A percentile compares a stretch with the other conserved stretches of the same genome.
These are phyloP conservation scores for Lycaena phlaeas DNA, from an alignment of 2,888 invertebrate genomes.

Conservation along the genomic window DNA sequence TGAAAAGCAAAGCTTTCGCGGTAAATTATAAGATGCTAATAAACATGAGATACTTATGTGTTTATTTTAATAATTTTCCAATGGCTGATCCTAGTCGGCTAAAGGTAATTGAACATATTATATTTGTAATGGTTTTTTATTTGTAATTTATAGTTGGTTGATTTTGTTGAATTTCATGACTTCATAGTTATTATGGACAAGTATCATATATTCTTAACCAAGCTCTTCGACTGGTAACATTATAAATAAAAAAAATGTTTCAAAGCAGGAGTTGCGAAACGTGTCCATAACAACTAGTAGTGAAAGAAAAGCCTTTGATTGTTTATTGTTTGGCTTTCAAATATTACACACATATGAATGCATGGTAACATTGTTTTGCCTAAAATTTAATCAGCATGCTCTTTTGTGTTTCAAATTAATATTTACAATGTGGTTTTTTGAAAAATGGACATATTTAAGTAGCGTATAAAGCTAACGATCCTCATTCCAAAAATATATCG, in stretches of 20 bases:
- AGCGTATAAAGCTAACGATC: too few species aligned
- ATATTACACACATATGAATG: constrained; percentile 6
- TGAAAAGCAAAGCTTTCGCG: constrained; percentile 42
- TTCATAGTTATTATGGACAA: too few species aligned
- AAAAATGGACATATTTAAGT: too few species aligned
- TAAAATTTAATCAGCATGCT: too few species aligned
- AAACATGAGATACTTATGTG: constrained; percentile 26
- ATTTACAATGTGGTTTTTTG: too few species aligned
- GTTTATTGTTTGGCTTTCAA: constrained; percentile 17
- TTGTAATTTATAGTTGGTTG: constrained; percentile 20
- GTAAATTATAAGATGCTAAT: constrained; percentile 54
- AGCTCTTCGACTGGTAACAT: too few species aligned
- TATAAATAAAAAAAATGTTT: too few species aligned
- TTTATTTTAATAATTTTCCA: constrained; percentile 28
- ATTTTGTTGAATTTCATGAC: too few species aligned
- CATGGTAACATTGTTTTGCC: constrained; percentile 1
- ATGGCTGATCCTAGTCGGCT: not conserved
- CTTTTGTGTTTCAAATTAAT: not conserved
- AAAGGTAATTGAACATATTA: constrained; percentile 24
- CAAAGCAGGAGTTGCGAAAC: too few species aligned
- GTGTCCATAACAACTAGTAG: too few species aligned
- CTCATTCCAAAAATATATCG: too few species aligned
- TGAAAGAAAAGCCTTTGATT: constrained; percentile 15
- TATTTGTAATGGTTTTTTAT: constrained; percentile 44
- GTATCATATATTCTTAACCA: too few species aligned